Percentiles rank a stretch among this genome's conserved stretches.
phyloP scores from a whole-genome alignment of 2,113 vertebrate species.

The Pangasianodon hypophthalmus region DNA sequence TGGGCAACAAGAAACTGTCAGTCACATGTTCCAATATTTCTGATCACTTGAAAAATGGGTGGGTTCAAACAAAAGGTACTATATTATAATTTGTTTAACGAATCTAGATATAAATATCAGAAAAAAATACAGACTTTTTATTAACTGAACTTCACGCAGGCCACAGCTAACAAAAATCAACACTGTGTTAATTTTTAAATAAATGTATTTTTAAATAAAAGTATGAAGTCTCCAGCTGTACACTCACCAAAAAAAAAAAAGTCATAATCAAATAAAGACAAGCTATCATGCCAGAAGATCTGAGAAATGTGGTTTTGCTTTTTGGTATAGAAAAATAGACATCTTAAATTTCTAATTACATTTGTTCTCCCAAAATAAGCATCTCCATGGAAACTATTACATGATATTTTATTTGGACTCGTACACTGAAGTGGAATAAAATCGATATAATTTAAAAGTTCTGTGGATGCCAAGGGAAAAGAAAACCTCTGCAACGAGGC shows the following conservation, averaged over 20 bases:
- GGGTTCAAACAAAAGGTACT: too few relatives aligned
- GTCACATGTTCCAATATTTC: too few relatives aligned
- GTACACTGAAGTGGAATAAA: not conserved
- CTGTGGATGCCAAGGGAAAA: not conserved
- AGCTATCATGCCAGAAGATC: not conserved
- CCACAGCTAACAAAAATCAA: not conserved
- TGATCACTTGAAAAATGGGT: too few relatives aligned
- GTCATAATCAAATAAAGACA: not conserved
- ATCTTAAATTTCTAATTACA: not conserved
- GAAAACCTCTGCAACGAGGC: not conserved
- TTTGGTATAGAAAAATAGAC: not conserved
- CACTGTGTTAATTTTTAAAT: not conserved
- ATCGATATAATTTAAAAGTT: not conserved
- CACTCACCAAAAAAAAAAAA: not conserved
- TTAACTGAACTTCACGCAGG: not conserved
- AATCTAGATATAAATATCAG: too few relatives aligned
- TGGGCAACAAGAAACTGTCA: too few relatives aligned
- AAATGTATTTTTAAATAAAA: not conserved
- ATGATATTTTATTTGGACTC: conserved; percentile 14
- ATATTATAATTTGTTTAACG: too few relatives aligned
- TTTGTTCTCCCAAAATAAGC: conserved; percentile 13
- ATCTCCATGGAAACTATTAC: not conserved
- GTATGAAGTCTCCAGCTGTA: too few relatives aligned
- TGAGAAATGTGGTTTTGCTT: not conserved
- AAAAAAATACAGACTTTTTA: not conserved